Evolutionary conservation across 2,113 vertebrate species (phyloP), one percentile per base, ranked within the genome.

Genomic region (Apistogramma diplotaenia): DNA sequence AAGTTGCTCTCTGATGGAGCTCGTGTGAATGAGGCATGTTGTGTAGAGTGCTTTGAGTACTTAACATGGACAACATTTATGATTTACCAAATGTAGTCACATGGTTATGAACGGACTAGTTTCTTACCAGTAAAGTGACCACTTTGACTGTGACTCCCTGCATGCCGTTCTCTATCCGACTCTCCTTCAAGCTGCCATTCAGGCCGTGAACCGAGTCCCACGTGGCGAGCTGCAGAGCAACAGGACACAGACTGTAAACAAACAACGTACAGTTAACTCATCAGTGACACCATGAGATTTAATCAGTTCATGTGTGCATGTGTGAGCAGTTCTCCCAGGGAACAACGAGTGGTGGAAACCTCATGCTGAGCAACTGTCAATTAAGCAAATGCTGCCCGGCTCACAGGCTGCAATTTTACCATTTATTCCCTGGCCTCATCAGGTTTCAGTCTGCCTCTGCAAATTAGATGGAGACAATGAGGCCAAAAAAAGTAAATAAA

Each of bases 131-230:
- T 88, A 99, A 93, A 18, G 98, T 99, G 90, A 98, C 98, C 92
- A 99, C 97, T 95, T 98, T 99, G 85, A 99, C 95, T 0, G 97
- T 98, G 86, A 99, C 89, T 81, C 98, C 98, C 79, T 99, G 97
- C 81, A 99, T 95, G 77, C 98, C 97, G 37, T 96, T 99, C 89
- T 98, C 98, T 54, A 97, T 96, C 0, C 97, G 98, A 1, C 97
- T 97, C 87, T 99, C 98, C 84, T 99, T 98, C 18, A 99, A 92
- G 33, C 98, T 99, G 35, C 98, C 98, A 2, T 99, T 99, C 62
- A 99, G 92, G 0, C 97, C 97, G 19, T 96, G 96, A 49, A 97
- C 94, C 0, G 98, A 97, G 94, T 99, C 98, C 98, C 98, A 99
- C 0, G 97, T 98, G 0, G 98, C 98, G 87, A 99, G 65, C 98